Conservation (phyloP, 1,140 invertebrate genomes). For the Mya arenaria region DNA sequence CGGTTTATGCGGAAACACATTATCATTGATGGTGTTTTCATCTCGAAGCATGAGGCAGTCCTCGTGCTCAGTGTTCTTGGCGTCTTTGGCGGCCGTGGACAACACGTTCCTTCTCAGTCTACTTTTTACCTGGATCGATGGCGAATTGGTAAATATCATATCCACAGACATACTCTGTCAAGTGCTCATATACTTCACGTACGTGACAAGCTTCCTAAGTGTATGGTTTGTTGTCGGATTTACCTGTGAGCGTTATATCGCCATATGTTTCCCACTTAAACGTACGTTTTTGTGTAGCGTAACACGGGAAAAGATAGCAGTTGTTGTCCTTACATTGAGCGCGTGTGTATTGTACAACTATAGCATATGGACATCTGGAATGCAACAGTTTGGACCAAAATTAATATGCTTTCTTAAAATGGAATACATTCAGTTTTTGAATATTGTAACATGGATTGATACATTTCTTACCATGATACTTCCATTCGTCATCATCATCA, state of each 20-base stretch:
- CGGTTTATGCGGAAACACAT: constrained; percentile 83
- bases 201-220: constrained; percentile 70
- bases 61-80: constrained; percentile 84
- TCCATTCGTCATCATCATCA: constrained; percentile 82
- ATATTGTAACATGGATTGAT: constrained; percentile 83
- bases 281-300: constrained; percentile 65
- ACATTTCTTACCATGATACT: constrained; percentile 82
- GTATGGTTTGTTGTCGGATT: constrained; percentile 77
- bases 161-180: constrained; percentile 63
- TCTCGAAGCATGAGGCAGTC: constrained; percentile 82
- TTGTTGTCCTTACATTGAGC: constrained; percentile 41
- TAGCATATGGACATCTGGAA: constrained; percentile 39
- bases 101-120: constrained; percentile 82
- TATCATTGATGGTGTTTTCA: constrained; percentile 83
- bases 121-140: constrained; percentile 83
- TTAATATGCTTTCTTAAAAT: not conserved
- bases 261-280: constrained; percentile 73
- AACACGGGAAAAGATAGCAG: constrained; percentile 38
- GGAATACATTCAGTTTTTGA: constrained; percentile 75
- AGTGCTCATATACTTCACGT: constrained; percentile 66
- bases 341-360: constrained; percentile 55
- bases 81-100: constrained; percentile 83
- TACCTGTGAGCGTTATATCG: constrained; percentile 76
- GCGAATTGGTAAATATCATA: constrained; percentile 80
- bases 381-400: constrained; percentile 7